Conservation (phyloP, 1,140 invertebrate genomes). For the Micrasema longulum region DNA sequence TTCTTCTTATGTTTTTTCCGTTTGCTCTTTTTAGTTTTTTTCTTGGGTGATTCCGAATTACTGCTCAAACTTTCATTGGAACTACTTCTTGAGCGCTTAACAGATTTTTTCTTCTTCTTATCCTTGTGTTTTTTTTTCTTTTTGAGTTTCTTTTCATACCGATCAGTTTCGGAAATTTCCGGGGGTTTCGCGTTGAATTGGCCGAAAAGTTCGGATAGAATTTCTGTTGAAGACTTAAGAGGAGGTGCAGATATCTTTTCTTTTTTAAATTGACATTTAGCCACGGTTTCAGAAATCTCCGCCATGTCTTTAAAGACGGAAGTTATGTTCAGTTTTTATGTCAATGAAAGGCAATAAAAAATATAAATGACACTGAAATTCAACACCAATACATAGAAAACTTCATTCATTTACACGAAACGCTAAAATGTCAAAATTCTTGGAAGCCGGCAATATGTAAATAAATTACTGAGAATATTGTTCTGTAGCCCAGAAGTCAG, state of each 20-base stretch:
- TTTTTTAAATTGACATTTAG: constrained; percentile 42
- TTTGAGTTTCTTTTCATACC: constrained; percentile 60
- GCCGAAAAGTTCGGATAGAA: constrained; percentile 81
- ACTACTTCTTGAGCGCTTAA: constrained; percentile 67
- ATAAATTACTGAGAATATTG: too few relatives aligned
- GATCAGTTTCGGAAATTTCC: constrained; percentile 62
- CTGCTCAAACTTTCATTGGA: constrained; percentile 63
- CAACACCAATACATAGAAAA: too few relatives aligned
- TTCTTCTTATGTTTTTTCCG: constrained; percentile 71
- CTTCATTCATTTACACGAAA: too few relatives aligned
- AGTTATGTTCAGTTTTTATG: too few relatives aligned
- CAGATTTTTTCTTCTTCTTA: constrained; percentile 64
- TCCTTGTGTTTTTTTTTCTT: constrained; percentile 69
- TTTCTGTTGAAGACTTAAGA: constrained; percentile 80
- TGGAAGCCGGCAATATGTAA: too few relatives aligned
- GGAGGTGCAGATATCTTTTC: constrained; percentile 63
- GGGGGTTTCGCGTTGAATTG: constrained; percentile 77
- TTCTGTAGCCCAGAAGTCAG: too few relatives aligned
- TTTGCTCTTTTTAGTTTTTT: constrained; percentile 64
- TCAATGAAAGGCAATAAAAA: too few relatives aligned
- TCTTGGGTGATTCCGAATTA: constrained; percentile 63
- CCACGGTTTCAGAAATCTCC: constrained; percentile 4
- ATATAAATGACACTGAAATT: too few relatives aligned
- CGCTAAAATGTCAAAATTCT: too few relatives aligned
- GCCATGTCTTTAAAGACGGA: constrained; percentile 13